A percentile compares a stretch with the other conserved stretches of the same genome.
These are phyloP conservation scores for Apis mellifera DNA, from an alignment of 1,140 invertebrate genomes.

Conservation along the genomic window Amel_HAv3.1 CM009940.2:4744501-4745000, in stretches of 20 bases:
- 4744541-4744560: background rate
- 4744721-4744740: background rate
- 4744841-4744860: background rate
- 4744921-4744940: no score
- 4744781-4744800: background rate
- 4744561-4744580: constrained; percentile 35
- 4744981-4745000: no score
- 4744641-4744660: constrained; percentile 8
- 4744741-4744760: background rate
- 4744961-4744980: no score
- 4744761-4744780: background rate
- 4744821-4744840: no score
- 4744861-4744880: background rate
- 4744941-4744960: no score
- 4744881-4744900: background rate
- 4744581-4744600: constrained; percentile 17
- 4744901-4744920: no score
- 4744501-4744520: constrained; percentile 34
- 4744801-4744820: background rate
- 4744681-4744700: background rate
- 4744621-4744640: constrained; percentile 10
- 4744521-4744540: background rate
- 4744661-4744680: background rate
- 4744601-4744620: background rate
- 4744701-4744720: constrained; percentile 5